A percentile compares a stretch with the other conserved stretches of the same genome.
Evolutionary conservation across 1,140 invertebrate species (phyloP).

Genomic region (Heterodera carotae): DNA sequence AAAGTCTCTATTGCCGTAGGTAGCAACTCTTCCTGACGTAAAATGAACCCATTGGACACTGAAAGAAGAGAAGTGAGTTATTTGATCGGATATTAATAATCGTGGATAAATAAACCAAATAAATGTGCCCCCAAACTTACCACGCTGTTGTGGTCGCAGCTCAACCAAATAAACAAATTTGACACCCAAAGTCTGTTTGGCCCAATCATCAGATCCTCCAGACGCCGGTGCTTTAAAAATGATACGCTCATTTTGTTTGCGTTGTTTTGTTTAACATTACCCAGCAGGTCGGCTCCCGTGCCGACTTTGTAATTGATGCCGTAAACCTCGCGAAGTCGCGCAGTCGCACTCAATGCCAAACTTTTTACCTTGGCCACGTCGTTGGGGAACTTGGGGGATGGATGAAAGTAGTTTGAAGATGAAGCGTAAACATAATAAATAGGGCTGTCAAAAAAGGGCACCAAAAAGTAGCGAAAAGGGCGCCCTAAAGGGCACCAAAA

Average conservation of each 20-base stretch:
- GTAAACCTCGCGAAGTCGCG: conserved; percentile 58
- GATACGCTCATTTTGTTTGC: background rate
- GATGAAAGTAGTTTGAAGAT: no score
- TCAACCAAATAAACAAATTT: conserved; percentile 65
- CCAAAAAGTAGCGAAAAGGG: no score
- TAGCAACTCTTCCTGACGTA: conserved; percentile 47
- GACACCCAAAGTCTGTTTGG: conserved; percentile 55
- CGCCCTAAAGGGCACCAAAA: no score
- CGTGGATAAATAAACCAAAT: background rate
- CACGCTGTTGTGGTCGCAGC: conserved; percentile 51
- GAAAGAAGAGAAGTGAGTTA: conserved; percentile 10
- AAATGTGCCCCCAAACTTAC: conserved; percentile 22
- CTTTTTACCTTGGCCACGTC: conserved; percentile 14
- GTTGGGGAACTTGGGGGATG: background rate
- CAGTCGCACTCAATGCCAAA: conserved; percentile 58
- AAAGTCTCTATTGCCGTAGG: conserved; percentile 52
- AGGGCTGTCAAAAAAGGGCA: no score
- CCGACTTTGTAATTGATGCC: conserved; percentile 64
- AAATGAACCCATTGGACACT: conserved; percentile 51
- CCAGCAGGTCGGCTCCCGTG: conserved; percentile 49
- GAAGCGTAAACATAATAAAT: no score
- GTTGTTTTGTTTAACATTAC: conserved; percentile 11
- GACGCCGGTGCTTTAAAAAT: conserved; percentile 60
- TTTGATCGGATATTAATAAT: background rate
- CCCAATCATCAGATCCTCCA: conserved; percentile 65